Percentiles rank a stretch among this genome's conserved stretches.
Evolutionary conservation across 2,888 invertebrate genomes (phyloP).

Genomic region (Hirtodrosophila histrioides): DNA sequence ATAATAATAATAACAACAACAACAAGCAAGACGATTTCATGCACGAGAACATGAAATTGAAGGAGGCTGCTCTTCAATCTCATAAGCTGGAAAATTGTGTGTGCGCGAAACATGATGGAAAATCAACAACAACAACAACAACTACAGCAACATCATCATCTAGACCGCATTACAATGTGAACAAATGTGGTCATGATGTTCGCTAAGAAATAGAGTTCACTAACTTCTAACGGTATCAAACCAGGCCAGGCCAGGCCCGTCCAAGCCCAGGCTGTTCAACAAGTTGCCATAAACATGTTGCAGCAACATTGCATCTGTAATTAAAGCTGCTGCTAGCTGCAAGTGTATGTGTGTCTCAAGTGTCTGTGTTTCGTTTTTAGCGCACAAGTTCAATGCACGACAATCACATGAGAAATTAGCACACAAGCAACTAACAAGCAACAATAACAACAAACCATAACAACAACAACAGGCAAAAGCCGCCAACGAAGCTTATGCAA

Average conservation of each 20-base stretch:
- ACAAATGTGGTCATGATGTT: conserved; percentile 23
- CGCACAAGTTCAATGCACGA: conserved; percentile 75
- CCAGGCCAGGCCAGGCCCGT: conserved; percentile 8
- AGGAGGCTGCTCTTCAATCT: conserved; percentile 32
- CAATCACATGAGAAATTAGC: conserved; percentile 74
- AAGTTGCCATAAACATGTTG: conserved; percentile 76
- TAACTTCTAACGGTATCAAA: conserved; percentile 68
- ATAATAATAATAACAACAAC: conserved; percentile 36
- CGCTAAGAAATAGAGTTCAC: conserved; percentile 46
- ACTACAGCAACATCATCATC: conserved; percentile 37
- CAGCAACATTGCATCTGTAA: conserved; percentile 71
- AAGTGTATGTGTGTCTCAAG: conserved; percentile 18
- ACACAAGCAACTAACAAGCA: conserved; percentile 52
- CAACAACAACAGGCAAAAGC: conserved; percentile 20
- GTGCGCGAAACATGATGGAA: conserved; percentile 57
- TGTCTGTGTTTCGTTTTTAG: conserved; percentile 51
- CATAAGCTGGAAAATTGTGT: conserved; percentile 59
- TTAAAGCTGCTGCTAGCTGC: conserved; percentile 47
- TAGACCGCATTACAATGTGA: conserved; percentile 36
- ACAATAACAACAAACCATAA: conserved; percentile 22
- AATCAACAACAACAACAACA: conserved; percentile 44
- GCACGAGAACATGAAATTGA: conserved; percentile 60
- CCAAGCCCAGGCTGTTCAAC: conserved; percentile 33
- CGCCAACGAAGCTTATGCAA: conserved; percentile 64
- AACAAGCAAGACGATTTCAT: conserved; percentile 58